A percentile compares a stretch with the other conserved stretches of the same genome.
These are phyloP conservation scores for Latrodectus hesperus DNA, from an alignment of 2,888 invertebrate genomes.

Conservation along the genomic window DNA sequence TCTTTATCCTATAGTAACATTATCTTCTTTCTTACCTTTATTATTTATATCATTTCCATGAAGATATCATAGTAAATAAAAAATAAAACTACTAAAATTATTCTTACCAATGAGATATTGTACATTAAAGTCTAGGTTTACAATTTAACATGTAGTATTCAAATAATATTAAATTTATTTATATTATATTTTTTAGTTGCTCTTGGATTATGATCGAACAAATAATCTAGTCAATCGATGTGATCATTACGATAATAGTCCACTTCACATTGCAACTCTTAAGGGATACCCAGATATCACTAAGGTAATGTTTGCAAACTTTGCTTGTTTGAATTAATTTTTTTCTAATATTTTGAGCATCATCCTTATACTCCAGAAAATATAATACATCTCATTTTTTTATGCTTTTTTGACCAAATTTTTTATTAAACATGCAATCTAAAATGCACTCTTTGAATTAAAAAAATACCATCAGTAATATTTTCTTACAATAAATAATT, in stretches of 20 bases:
- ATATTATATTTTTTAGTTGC: constrained; percentile 72
- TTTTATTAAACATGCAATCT: background rate
- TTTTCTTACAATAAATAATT: too few relatives aligned
- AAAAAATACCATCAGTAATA: too few relatives aligned
- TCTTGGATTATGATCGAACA: constrained; percentile 73
- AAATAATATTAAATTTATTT: background rate
- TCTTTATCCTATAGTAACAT: too few relatives aligned
- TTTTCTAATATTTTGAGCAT: background rate
- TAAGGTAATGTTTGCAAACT: constrained; percentile 58
- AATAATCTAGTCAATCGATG: constrained; percentile 74
- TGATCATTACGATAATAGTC: constrained; percentile 76
- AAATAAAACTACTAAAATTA: too few relatives aligned
- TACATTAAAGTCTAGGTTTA: too few relatives aligned
- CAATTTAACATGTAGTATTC: too few relatives aligned
- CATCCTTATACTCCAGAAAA: background rate
- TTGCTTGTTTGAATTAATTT: too few relatives aligned
- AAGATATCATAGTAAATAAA: too few relatives aligned
- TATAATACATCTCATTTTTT: background rate
- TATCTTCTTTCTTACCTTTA: too few relatives aligned
- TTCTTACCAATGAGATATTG: too few relatives aligned
- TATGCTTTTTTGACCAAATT: background rate
- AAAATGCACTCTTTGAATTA: too few relatives aligned
- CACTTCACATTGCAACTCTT: constrained; percentile 76
- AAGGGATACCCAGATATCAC: constrained; percentile 73
- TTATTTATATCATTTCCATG: too few relatives aligned